Percentiles rank a stretch among this genome's conserved stretches.
phyloP scores from a whole-genome alignment of 2,797 vertebrate species.

The Peromyscus attwateri region DNA sequence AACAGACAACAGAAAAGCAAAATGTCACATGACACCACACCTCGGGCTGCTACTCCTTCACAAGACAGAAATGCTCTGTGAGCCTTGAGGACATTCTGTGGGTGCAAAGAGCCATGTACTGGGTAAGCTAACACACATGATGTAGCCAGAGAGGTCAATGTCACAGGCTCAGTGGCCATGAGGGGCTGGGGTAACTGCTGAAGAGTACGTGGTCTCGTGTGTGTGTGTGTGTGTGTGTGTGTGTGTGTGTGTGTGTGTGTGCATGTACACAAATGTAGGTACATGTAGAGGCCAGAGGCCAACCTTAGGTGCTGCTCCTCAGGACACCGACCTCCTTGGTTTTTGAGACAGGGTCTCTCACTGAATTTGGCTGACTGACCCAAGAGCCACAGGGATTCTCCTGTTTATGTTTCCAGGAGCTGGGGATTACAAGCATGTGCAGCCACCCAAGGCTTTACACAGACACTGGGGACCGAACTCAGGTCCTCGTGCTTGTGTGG shows the following conservation, averaged over 20 bases:
- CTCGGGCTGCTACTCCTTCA: rapidly evolving
- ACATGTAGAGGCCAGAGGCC: not conserved
- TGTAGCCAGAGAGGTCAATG: not conserved
- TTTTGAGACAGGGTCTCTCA: not conserved
- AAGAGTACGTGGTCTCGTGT: not conserved
- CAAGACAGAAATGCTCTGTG: rapidly evolving
- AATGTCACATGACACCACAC: rapidly evolving
- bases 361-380: not conserved
- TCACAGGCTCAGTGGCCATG: rapidly evolving
- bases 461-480: not conserved
- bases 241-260: not conserved
- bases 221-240: no score
- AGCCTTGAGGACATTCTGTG: not conserved
- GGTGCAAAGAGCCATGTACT: not conserved
- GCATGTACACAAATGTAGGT: not conserved
- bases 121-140: not conserved
- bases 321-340: not conserved
- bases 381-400: not conserved
- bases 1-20: not conserved
- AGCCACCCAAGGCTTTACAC: not conserved
- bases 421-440: not conserved
- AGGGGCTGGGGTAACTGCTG: no score
- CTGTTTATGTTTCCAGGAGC: not conserved
- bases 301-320: not conserved
- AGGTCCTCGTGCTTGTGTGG: not conserved